Evolutionary conservation across 2,113 vertebrate genomes (phyloP).

Genomic region (Anseranas semipalmata): DNA sequence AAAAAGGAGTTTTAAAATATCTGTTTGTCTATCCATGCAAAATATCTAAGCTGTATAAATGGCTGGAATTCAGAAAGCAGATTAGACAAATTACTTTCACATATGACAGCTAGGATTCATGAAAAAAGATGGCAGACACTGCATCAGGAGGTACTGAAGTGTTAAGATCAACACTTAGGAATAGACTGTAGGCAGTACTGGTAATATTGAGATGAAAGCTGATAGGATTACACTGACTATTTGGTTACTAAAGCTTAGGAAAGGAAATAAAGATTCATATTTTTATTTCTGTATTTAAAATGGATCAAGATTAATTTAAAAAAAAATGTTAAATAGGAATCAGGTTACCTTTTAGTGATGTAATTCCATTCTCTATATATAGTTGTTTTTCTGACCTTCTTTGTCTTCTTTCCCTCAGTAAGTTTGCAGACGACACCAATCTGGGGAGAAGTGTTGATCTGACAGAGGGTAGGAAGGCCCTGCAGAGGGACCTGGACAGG

Average conservation of each 20-base stretch:
- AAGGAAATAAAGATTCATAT: neutral
- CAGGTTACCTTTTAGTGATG: neutral
- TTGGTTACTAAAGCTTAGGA: neutral
- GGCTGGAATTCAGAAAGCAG: neutral
- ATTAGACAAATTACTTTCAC: neutral
- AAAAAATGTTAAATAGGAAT: neutral
- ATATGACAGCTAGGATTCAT: neutral
- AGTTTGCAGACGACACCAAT: no score
- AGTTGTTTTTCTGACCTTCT: neutral
- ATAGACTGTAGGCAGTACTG: neutral
- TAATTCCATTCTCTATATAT: neutral
- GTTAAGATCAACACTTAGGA: neutral
- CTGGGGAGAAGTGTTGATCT: no score
- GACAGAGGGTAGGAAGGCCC: no score
- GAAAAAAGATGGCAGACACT: neutral
- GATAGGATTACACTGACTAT: neutral
- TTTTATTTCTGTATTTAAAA: slow-evolving; percentile 10
- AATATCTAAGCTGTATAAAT: neutral
- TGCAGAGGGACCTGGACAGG: no score
- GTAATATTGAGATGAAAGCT: neutral
- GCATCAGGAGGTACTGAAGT: neutral
- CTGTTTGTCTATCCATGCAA: neutral
- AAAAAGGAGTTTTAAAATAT: neutral
- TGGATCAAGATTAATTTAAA: neutral
- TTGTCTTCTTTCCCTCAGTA: no score